Percentiles rank a stretch among this genome's conserved stretches.
Conservation (phyloP, 2,888 invertebrate genomes). For the Hipparchia sbordonii region DNA sequence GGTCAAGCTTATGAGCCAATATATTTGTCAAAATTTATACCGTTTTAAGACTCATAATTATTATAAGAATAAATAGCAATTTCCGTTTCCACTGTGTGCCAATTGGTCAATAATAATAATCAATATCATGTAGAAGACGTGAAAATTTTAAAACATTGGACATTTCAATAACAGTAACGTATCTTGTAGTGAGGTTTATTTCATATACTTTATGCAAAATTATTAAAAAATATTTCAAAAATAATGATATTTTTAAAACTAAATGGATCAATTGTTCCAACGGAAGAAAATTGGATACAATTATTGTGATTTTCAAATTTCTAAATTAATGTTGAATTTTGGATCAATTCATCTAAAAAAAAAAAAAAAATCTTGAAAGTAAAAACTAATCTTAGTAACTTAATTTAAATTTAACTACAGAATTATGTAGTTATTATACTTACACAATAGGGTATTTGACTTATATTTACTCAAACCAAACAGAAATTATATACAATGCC, state of each 20-base stretch:
- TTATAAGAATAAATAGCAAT: neutral
- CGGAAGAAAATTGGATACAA: too few relatives aligned
- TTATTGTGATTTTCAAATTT: too few relatives aligned
- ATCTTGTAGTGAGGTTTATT: neutral
- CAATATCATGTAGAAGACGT: neutral
- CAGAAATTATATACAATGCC: neutral
- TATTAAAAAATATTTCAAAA: neutral
- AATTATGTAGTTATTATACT: neutral
- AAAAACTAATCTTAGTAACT: neutral
- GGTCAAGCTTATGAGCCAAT: neutral
- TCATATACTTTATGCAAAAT: too few relatives aligned
- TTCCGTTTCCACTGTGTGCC: neutral
- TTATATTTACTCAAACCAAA: neutral
- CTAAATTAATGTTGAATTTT: neutral
- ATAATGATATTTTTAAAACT: neutral
- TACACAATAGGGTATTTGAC: constrained; percentile 12
- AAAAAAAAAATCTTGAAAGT: neutral
- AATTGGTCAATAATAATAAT: neutral
- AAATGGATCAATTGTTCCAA: neutral
- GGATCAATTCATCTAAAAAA: neutral
- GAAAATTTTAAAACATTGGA: neutral
- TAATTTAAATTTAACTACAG: constrained; percentile 5
- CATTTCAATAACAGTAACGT: neutral
- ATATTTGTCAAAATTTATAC: neutral
- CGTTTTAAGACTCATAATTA: neutral